phyloP scores from a whole-genome alignment of 1,140 invertebrate genomes.

The Mizuhopecten yessoensis region DNA sequence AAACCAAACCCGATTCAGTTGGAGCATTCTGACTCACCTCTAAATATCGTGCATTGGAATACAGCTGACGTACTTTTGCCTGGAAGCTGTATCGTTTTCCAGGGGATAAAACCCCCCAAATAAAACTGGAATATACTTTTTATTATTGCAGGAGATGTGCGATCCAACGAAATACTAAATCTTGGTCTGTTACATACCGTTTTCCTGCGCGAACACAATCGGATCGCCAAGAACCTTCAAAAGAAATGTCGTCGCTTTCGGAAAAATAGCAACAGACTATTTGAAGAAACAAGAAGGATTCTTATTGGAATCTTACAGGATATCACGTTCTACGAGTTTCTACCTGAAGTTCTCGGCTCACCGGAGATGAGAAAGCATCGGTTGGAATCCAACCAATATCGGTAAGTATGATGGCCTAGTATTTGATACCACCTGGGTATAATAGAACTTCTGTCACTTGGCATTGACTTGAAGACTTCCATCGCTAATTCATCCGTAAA shows the following conservation, averaged over 20 bases:
- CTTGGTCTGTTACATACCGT: constrained; percentile 98
- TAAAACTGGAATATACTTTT: neutral
- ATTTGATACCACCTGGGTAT: too few species aligned
- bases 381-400: constrained; percentile 56
- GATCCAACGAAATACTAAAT: constrained; percentile 94
- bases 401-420: too few species aligned
- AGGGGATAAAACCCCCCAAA: too few species aligned
- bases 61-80: too few species aligned
- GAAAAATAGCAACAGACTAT: constrained; percentile 97
- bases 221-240: constrained; percentile 91
- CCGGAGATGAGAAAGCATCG: constrained; percentile 89
- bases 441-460: too few species aligned
- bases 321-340: constrained; percentile 97
- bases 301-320: constrained; percentile 98
- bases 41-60: too few species aligned
- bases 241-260: constrained; percentile 90
- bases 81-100: too few species aligned
- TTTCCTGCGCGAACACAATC: constrained; percentile 98
- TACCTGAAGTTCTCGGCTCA: constrained; percentile 92
- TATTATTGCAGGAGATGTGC: constrained; percentile 88
- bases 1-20: too few species aligned
- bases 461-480: too few species aligned
- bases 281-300: constrained; percentile 93
- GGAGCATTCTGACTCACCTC: too few species aligned
- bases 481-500: too few species aligned